Evolutionary conservation across 2,888 invertebrate species (phyloP).

Genomic region (Leucoptera coffeella): DNA sequence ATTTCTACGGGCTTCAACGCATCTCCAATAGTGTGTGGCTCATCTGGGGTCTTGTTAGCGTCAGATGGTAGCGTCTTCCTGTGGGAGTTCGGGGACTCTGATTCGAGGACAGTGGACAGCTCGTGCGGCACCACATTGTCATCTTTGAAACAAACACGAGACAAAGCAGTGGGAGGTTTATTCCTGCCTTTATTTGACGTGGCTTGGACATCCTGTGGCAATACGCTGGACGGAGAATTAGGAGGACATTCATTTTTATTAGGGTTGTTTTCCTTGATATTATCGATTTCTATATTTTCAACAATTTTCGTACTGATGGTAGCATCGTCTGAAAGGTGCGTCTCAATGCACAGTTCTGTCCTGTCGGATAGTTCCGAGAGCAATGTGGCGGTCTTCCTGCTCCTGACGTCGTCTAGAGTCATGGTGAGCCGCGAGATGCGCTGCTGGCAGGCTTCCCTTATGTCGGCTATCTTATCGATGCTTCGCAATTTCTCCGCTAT

Average conservation of each 20-base stretch:
- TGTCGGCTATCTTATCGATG: slow-evolving; percentile 42
- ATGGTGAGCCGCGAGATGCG: slow-evolving; percentile 38
- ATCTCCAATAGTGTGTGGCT: too few relatives aligned
- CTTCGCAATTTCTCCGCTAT: slow-evolving; percentile 42
- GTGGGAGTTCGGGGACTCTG: slow-evolving; percentile 60
- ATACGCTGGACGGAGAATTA: too few relatives aligned
- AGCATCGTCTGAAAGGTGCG: too few relatives aligned
- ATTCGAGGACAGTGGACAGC: slow-evolving; percentile 62
- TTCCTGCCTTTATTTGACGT: slow-evolving; percentile 16
- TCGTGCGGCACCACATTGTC: slow-evolving; percentile 46
- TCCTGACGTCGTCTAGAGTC: slow-evolving; percentile 40
- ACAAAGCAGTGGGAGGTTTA: slow-evolving; percentile 35
- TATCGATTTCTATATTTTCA: too few relatives aligned
- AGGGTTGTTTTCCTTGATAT: too few relatives aligned
- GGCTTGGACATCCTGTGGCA: too few relatives aligned
- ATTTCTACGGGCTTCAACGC: too few relatives aligned
- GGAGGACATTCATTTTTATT: too few relatives aligned
- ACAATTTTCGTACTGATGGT: too few relatives aligned
- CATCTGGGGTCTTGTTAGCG: neutral
- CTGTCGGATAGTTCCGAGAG: too few relatives aligned
- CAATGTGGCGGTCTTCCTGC: too few relatives aligned
- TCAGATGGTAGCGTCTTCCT: neutral
- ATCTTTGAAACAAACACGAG: slow-evolving; percentile 28
- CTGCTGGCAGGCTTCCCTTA: slow-evolving; percentile 40
- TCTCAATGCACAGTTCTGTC: too few relatives aligned